phyloP scores from a whole-genome alignment of 1,140 invertebrate species.

The Danaus plexippus region DNA sequence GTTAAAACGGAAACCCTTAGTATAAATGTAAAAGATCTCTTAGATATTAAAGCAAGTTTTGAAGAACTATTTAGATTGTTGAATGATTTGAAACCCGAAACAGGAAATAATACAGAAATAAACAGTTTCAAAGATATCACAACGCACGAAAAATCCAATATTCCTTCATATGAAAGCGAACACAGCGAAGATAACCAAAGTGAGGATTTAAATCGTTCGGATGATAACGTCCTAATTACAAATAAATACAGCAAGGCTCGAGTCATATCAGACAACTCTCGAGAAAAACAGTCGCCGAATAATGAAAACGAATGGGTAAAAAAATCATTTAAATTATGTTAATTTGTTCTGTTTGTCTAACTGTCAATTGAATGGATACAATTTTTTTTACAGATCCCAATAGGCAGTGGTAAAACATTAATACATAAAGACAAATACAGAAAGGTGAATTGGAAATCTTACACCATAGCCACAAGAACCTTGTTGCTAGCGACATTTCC shows the following conservation, averaged over 20 bases:
- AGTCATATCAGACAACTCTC: constrained; percentile 2
- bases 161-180: constrained; percentile 11
- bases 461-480: constrained; percentile 60
- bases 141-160: too few relatives aligned
- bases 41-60: constrained; percentile 35
- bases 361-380: constrained; percentile 1
- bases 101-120: neutral
- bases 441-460: constrained; percentile 65
- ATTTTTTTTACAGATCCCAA: constrained; percentile 36
- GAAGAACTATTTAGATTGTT: constrained; percentile 32
- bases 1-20: constrained; percentile 9
- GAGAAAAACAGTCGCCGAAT: constrained; percentile 3
- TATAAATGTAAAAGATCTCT: constrained; percentile 24
- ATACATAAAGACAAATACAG: constrained; percentile 53
- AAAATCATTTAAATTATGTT: neutral
- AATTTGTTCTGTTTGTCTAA: neutral
- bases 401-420: constrained; percentile 51
- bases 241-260: constrained; percentile 38
- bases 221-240: constrained; percentile 47
- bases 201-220: constrained; percentile 40
- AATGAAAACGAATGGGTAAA: constrained; percentile 41
- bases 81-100: constrained; percentile 25
- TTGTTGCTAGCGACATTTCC: constrained; percentile 58
- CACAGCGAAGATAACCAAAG: constrained; percentile 28
- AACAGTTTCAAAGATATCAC: constrained; percentile 4